These are phyloP conservation scores for Glossophaga mutica DNA, from an alignment of 2,797 vertebrate genomes.

Conservation along the genomic window DNA sequence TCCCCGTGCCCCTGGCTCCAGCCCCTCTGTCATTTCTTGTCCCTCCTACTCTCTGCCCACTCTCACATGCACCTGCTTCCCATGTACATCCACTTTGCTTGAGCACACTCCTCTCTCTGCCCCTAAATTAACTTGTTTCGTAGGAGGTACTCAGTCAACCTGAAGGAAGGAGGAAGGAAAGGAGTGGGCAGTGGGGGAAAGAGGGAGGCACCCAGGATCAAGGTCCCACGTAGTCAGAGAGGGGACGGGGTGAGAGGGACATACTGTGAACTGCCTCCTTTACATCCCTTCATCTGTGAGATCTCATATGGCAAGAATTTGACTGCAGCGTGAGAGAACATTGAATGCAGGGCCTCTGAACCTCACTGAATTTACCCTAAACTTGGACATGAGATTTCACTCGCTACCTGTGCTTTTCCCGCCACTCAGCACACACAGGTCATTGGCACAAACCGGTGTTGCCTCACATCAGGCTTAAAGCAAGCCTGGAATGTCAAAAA, in stretches of 20 bases:
- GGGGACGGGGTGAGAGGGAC: neutral
- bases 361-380: neutral
- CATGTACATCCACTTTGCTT: fast-evolving
- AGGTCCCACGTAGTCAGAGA: neutral
- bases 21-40: neutral
- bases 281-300: neutral
- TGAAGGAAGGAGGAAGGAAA: too few relatives aligned
- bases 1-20: neutral
- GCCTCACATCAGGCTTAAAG: neutral
- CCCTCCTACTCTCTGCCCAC: neutral
- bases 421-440: neutral
- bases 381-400: neutral
- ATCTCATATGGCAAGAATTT: neutral
- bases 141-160: neutral
- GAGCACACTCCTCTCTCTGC: neutral
- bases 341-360: neutral
- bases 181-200: fast-evolving
- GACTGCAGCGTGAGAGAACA: neutral
- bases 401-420: neutral
- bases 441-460: neutral
- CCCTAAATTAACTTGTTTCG: neutral
- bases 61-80: neutral
- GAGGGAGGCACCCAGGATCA: neutral
- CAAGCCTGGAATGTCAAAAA: neutral
- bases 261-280: neutral